Base-by-base conservation (phyloP, 1,140 invertebrate genomes). In the Zaprionus africanus region DNA sequence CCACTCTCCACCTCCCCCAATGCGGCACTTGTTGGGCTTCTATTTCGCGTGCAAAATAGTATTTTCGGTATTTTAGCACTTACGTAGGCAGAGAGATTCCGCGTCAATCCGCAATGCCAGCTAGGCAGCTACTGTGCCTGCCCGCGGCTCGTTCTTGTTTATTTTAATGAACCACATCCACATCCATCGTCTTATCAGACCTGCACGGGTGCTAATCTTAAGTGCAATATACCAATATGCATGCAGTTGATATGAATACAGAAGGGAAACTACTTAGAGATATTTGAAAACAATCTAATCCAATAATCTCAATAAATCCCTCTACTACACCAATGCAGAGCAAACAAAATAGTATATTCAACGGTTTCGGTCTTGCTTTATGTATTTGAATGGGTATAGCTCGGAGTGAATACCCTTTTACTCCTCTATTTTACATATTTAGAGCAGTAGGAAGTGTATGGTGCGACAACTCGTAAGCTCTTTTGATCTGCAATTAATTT, bases 21-120 rank as follows among this genome's bases (percentile, higher is more conserved):
- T 58, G 19, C 15, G 12, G 53, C 59, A 69, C n/a, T 75, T 75
- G 53, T 51, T 22, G 6, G 72, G 59, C 66, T 75, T 38, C 72
- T 17, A n/a, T 9, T 31, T 28, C 26, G 43, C 53, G 51, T 71
- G 61, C 12, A 36, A 12, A 51, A 24, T 7, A 3, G 46, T n/a
- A 51, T 51, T 51, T 24, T 51, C 19, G 19, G 19, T 51, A 13
- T 22, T 22, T 13, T 24, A 0, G 17, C 64, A 53, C 58, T 61
- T 69, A 61, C 57, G 66, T 61, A 53, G 41, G n/a, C 15, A n/a
- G 41, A 9, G 41, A 43, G n/a, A 46, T 46, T 46, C 41, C 41
- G n/a, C 6, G n/a, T 38, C 36, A 38, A 15, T 38, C 13, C 65
- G 22, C 71, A 24, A 13, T 24, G 53, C 34, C 13, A 46, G 53